phyloP scores from a whole-genome alignment of 1,140 invertebrate genomes.

The Andricus grossulariae region DNA sequence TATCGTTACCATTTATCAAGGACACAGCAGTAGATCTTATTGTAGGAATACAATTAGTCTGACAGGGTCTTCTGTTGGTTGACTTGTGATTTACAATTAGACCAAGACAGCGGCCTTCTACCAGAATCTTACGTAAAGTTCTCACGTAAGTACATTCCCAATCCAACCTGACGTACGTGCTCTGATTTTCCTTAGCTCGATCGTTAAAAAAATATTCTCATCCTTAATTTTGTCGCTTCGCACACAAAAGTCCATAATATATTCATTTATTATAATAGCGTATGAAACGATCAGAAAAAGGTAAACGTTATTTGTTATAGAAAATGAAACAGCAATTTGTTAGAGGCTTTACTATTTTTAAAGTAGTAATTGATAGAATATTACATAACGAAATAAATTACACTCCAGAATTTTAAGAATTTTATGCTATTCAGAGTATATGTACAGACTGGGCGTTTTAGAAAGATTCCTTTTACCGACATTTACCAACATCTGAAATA shows the following conservation, averaged over 20 bases:
- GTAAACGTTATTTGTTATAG: no score
- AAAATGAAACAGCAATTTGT: no score
- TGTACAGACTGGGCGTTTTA: no score
- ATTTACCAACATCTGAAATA: no score
- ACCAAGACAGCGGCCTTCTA: conserved; percentile 18
- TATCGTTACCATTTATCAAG: background rate
- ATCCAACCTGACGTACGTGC: conserved; percentile 6
- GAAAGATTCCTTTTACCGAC: no score
- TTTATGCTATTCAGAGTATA: no score
- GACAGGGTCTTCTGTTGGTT: conserved; percentile 11
- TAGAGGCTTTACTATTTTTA: no score
- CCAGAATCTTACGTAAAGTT: conserved; percentile 20
- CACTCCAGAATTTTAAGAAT: no score
- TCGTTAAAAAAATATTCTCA: background rate
- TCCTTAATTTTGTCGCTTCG: conserved; percentile 14
- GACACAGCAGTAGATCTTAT: background rate
- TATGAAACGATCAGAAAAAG: background rate
- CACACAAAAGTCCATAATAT: background rate
- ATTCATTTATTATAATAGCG: background rate
- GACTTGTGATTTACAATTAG: conserved; percentile 26
- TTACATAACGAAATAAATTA: no score
- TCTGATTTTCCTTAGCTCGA: background rate
- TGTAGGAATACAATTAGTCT: background rate
- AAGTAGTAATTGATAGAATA: no score
- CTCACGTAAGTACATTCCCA: conserved; percentile 15